phyloP scores from a whole-genome alignment of 2,797 vertebrate genomes.

The Brachyrhaphis roseni region DNA sequence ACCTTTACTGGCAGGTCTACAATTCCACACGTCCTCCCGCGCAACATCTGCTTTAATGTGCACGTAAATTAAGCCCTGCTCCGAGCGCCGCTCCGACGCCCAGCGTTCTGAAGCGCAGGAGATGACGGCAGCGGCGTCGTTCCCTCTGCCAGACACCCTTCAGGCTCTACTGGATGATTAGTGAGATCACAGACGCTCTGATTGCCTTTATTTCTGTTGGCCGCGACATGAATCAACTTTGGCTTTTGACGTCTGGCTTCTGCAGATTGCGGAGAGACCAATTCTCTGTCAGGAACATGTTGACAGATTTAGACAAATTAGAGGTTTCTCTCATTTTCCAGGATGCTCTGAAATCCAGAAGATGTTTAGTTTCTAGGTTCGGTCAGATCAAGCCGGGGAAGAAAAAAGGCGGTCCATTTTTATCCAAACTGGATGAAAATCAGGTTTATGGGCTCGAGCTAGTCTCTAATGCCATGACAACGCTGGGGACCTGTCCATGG shows the following conservation, averaged over 20 bases:
- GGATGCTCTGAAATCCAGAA: not conserved
- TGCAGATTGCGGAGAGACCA: conserved; percentile 21
- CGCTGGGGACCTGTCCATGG: too few relatives aligned
- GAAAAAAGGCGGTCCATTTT: not conserved
- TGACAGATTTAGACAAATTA: conserved; percentile 23
- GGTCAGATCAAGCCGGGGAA: not conserved
- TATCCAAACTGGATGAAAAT: not conserved
- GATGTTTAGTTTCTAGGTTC: not conserved
- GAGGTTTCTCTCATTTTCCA: not conserved
- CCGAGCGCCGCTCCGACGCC: not conserved
- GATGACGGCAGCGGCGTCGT: conserved; percentile 32
- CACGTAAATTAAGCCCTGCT: conserved; percentile 37
- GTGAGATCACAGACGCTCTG: conserved; percentile 34
- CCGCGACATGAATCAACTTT: conserved; percentile 45
- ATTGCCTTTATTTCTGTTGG: conserved; percentile 1
- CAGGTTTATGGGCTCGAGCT: not conserved
- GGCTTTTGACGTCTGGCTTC: conserved; percentile 21
- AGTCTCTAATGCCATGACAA: too few relatives aligned
- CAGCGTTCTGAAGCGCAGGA: not conserved
- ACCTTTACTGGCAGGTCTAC: conserved; percentile 46
- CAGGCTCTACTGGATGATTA: conserved; percentile 17
- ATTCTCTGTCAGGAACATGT: conserved; percentile 4
- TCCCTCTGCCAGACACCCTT: conserved; percentile 44
- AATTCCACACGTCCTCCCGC: conserved; percentile 51
- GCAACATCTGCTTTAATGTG: conserved; percentile 53